A percentile compares a stretch with the other conserved stretches of the same genome.
phyloP scores from a whole-genome alignment of 2,888 invertebrate genomes.

The Rotaria sp. region DNA sequence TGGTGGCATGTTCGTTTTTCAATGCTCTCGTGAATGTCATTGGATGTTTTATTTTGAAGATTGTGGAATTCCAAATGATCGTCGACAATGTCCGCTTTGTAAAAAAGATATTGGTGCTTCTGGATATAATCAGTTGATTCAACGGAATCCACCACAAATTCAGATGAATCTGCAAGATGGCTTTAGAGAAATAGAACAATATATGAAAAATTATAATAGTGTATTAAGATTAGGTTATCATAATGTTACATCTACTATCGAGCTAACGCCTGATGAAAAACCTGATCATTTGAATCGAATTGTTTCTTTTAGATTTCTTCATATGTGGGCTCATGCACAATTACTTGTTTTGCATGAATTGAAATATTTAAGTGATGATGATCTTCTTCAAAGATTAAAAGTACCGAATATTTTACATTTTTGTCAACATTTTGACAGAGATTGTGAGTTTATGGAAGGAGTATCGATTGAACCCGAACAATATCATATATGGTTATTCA shows the following conservation, averaged over 20 bases:
- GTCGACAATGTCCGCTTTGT: neutral
- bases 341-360: neutral
- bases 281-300: conserved; percentile 9
- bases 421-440: neutral
- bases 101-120: neutral
- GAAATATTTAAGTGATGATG: neutral
- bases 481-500: neutral
- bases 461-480: neutral
- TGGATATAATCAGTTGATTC: too few species aligned
- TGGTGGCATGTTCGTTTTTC: conserved; percentile 3
- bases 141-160: too few species aligned
- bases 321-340: neutral
- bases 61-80: conserved; percentile 4
- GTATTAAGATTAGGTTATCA: neutral
- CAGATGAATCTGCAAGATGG: neutral
- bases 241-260: too few species aligned
- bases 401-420: neutral
- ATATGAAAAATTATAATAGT: neutral
- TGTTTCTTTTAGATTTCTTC: neutral
- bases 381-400: neutral
- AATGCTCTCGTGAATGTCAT: neutral
- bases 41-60: conserved; percentile 12
- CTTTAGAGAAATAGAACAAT: neutral
- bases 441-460: neutral
- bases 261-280: too few species aligned